These are phyloP conservation scores for Belonocnema kinseyi DNA, from an alignment of 1,140 invertebrate species.

Conservation along the genomic window DNA sequence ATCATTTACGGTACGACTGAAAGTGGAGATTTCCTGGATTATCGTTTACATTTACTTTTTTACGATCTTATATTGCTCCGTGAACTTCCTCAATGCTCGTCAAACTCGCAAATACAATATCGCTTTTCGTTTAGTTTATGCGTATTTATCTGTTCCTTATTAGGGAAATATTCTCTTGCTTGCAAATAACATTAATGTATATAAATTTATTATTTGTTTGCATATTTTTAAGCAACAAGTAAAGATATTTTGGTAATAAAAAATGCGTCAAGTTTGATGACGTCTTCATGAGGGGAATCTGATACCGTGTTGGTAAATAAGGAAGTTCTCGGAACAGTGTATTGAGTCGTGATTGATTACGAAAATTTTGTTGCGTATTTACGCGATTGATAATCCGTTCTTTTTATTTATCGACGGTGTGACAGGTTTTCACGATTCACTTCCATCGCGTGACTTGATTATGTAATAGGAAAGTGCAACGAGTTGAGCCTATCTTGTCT, in stretches of 20 bases:
- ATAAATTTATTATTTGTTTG: too few relatives aligned
- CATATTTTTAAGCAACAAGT: too few relatives aligned
- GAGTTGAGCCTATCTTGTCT: constrained; percentile 18
- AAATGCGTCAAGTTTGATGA: background rate
- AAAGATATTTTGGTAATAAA: background rate
- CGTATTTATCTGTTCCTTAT: background rate
- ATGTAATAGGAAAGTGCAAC: constrained; percentile 26
- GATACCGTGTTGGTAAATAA: background rate
- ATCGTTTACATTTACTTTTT: constrained; percentile 26
- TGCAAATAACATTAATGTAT: too few relatives aligned
- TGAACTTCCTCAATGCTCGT: background rate
- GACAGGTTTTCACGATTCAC: background rate
- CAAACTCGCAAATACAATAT: constrained; percentile 18
- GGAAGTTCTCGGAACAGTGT: constrained; percentile 10
- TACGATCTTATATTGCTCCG: constrained; percentile 20
- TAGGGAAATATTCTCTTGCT: too few relatives aligned
- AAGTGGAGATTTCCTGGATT: constrained; percentile 22
- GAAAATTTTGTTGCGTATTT: constrained; percentile 5
- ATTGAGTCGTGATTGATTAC: background rate
- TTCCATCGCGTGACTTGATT: constrained; percentile 21
- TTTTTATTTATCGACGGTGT: constrained; percentile 3
- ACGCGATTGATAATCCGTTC: background rate
- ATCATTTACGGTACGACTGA: constrained; percentile 18
- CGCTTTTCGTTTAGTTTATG: background rate
- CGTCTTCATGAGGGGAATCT: background rate